Percentiles rank a stretch among this genome's conserved stretches.
These are phyloP conservation scores for Drosophila ustulata DNA, from an alignment of 2,888 invertebrate species.

Conservation along the genomic window DNA sequence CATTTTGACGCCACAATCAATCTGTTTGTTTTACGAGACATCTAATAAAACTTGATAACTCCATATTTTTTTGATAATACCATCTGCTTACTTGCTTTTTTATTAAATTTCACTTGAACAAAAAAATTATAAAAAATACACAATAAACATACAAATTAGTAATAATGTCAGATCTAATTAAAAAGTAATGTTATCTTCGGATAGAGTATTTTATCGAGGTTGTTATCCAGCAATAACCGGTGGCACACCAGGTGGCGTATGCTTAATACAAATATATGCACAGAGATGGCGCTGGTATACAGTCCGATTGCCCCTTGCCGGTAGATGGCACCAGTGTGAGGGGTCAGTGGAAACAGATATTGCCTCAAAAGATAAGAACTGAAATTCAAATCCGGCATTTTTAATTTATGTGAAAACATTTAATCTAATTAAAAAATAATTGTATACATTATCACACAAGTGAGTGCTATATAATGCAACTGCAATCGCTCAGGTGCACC, in stretches of 20 bases:
- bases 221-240: neutral
- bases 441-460: neutral
- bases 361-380: neutral
- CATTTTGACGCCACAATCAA: neutral
- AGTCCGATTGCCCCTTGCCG: neutral
- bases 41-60: too few species aligned
- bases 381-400: neutral
- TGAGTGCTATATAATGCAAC: slow-evolving; percentile 9
- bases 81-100: too few species aligned
- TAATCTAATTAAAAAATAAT: neutral
- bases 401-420: neutral
- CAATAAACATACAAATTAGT: too few species aligned
- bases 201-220: too few species aligned
- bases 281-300: neutral
- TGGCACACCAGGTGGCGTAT: neutral
- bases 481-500: neutral
- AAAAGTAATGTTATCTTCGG: too few species aligned
- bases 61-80: too few species aligned
- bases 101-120: too few species aligned
- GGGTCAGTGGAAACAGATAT: neutral
- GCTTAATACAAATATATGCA: neutral
- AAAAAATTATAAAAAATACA: too few species aligned
- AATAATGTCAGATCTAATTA: too few species aligned
- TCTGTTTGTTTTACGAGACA: too few species aligned
- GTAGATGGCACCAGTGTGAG: neutral